These are phyloP conservation scores for Agrilus mali DNA, from an alignment of 2,888 invertebrate species.

Conservation along the genomic window DNA sequence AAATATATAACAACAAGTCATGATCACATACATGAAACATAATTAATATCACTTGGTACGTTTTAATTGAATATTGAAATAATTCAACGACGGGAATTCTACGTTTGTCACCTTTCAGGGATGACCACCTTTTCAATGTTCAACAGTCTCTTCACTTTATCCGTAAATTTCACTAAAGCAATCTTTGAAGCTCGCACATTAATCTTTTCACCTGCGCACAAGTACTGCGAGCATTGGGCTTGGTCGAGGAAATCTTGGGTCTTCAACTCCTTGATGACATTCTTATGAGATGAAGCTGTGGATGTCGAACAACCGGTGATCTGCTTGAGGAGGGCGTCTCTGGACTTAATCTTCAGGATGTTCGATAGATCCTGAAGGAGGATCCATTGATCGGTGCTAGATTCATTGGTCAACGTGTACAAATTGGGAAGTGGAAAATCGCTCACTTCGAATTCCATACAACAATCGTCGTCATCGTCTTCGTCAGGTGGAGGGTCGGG, in stretches of 20 bases:
- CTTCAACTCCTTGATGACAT: conserved; percentile 53
- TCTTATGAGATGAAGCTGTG: conserved; percentile 19
- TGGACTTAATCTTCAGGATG: conserved; percentile 65
- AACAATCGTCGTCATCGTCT: conserved; percentile 23
- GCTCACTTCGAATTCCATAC: conserved; percentile 67
- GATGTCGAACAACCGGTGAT: conserved; percentile 47
- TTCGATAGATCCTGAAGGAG: conserved; percentile 68
- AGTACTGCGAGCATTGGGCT: conserved; percentile 65
- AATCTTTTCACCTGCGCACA: conserved; percentile 66
- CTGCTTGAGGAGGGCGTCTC: conserved; percentile 66
- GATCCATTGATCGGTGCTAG: conserved; percentile 63
- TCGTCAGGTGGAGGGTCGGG: conserved; percentile 40
- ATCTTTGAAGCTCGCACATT: conserved; percentile 72
- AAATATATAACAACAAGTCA: conserved; percentile 5
- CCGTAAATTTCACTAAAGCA: conserved; percentile 71
- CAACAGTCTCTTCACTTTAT: conserved; percentile 67
- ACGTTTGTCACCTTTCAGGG: conserved; percentile 37
- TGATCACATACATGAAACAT: conserved; percentile 7
- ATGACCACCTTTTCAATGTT: conserved; percentile 68
- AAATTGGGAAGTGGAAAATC: conserved; percentile 69
- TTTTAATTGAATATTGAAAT: too few relatives aligned
- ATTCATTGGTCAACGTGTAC: conserved; percentile 55
- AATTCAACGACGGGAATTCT: conserved; percentile 4
- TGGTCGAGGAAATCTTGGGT: conserved; percentile 70
- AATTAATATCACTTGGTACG: conserved; percentile 12